Percentiles rank a stretch among this genome's conserved stretches.
Evolutionary conservation across 1,140 invertebrate genomes (phyloP).

Genomic region (Bursaphelenchus mucronatus): DNA sequence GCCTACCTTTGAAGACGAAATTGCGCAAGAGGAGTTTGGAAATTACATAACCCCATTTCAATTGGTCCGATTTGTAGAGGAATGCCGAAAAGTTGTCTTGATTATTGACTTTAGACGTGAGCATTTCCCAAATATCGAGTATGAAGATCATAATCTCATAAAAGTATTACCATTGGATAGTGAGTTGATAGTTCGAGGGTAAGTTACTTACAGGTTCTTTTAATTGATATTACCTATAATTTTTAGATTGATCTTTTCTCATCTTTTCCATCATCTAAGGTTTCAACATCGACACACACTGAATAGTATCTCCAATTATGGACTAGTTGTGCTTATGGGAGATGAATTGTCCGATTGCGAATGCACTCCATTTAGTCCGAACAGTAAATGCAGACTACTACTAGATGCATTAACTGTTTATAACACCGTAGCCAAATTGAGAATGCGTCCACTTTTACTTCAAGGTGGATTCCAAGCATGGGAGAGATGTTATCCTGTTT

Average conservation of each 20-base stretch:
- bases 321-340: conserved; percentile 25
- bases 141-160: conserved; percentile 3
- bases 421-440: conserved; percentile 8
- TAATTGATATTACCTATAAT: background rate
- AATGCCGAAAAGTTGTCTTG: background rate
- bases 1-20: no score
- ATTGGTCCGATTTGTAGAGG: conserved; percentile 11
- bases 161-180: background rate
- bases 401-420: conserved; percentile 12
- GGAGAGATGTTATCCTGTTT: conserved; percentile 16
- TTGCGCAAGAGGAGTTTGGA: conserved; percentile 3
- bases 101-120: conserved; percentile 12
- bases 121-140: background rate
- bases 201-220: background rate
- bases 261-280: conserved; percentile 2
- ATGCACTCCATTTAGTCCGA: conserved; percentile 1
- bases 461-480: conserved; percentile 22
- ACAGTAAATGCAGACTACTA: background rate
- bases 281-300: background rate
- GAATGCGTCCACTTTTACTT: conserved; percentile 3
- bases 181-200: background rate
- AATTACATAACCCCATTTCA: conserved; percentile 5
- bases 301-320: conserved; percentile 16
- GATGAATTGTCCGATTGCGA: conserved; percentile 1
- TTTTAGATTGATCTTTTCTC: conserved; percentile 12